Percentiles rank a stretch among this genome's conserved stretches.
phyloP scores from a whole-genome alignment of 2,113 vertebrate genomes.

The Rhinopithecus roxellana region DNA sequence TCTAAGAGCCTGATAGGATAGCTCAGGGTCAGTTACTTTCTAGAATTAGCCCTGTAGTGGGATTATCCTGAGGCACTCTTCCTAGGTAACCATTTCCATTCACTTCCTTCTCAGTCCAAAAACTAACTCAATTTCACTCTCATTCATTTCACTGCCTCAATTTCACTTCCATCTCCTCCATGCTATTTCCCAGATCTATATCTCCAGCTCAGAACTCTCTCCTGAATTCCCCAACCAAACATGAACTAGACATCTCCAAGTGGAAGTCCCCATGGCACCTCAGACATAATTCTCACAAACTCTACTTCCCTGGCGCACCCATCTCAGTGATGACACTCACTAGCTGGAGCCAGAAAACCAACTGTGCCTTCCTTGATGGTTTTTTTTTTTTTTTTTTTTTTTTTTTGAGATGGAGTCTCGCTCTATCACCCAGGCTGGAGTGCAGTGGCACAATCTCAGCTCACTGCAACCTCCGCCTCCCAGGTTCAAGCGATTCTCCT shows the following conservation, averaged over 20 bases:
- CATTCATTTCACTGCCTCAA: background rate
- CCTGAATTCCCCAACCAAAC: conserved; percentile 4
- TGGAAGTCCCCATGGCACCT: background rate
- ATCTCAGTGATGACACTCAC: background rate
- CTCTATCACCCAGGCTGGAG: too few species aligned
- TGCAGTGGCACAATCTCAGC: too few species aligned
- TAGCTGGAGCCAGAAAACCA: conserved; percentile 18
- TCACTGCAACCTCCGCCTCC: too few species aligned
- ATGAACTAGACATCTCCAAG: background rate
- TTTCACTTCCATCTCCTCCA: background rate
- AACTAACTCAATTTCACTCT: conserved; percentile 1
- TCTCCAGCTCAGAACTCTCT: conserved; percentile 21
- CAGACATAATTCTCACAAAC: background rate
- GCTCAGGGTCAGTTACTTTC: conserved; percentile 15
- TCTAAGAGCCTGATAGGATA: conserved; percentile 14
- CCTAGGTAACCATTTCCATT: conserved; percentile 35
- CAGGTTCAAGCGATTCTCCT: too few species aligned
- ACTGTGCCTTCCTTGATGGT: background rate
- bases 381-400: background rate
- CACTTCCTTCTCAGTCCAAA: conserved; percentile 19
- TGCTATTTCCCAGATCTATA: background rate
- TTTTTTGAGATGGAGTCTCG: too few species aligned
- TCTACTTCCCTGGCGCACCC: background rate
- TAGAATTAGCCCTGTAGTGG: conserved; percentile 20
- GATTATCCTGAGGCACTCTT: conserved; percentile 12